Conservation (phyloP, 2,113 vertebrate species). For the Chiloscyllium plagiosum region DNA sequence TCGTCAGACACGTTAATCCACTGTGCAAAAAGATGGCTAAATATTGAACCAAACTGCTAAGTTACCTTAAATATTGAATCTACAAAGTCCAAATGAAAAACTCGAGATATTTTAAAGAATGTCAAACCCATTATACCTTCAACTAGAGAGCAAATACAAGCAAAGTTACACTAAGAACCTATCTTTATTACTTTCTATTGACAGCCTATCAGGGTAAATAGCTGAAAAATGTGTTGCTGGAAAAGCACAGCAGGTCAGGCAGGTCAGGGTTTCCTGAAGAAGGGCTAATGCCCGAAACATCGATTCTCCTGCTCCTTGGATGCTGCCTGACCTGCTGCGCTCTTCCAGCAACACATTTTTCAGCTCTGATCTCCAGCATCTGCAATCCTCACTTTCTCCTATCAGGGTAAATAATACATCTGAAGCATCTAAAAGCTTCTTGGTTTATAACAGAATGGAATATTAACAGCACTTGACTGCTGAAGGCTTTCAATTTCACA, state of each 20-base stretch:
- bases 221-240: too few relatives aligned
- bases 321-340: too few relatives aligned
- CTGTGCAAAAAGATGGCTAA: neutral
- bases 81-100: neutral
- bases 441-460: neutral
- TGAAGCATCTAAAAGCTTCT: neutral
- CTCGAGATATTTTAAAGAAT: neutral
- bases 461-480: neutral
- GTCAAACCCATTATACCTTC: neutral
- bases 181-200: neutral
- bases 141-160: neutral
- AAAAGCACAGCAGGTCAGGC: too few relatives aligned
- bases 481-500: constrained; percentile 17
- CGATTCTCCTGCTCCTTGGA: too few relatives aligned
- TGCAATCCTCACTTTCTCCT: too few relatives aligned
- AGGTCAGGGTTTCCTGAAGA: too few relatives aligned
- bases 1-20: neutral
- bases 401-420: neutral
- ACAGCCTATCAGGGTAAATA: neutral
- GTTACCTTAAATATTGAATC: neutral
- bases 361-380: too few relatives aligned
- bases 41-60: neutral
- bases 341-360: too few relatives aligned
- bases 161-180: neutral
- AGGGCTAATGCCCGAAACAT: too few relatives aligned